Evolutionary conservation across 1,140 invertebrate species (phyloP).

Genomic region (Heliconius eleuchia): DNA sequence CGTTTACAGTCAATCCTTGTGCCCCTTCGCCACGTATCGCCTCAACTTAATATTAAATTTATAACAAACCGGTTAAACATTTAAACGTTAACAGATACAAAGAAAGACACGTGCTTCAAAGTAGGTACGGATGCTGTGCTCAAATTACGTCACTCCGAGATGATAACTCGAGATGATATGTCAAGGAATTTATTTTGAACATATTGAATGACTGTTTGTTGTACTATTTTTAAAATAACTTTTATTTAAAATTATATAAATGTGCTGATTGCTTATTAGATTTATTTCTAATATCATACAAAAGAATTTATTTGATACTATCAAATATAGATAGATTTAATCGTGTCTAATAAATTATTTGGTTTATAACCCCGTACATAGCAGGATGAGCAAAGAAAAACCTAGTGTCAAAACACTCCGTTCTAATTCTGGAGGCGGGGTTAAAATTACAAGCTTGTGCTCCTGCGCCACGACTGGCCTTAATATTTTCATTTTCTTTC

Average conservation of each 20-base stretch:
- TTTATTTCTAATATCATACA: background rate
- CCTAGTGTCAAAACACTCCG: too few species aligned
- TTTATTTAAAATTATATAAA: conserved; percentile 1
- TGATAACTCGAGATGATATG: conserved; percentile 2
- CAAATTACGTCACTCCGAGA: conserved; percentile 17
- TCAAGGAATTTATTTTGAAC: background rate
- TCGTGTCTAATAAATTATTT: too few species aligned
- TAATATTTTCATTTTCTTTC: too few species aligned
- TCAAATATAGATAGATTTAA: too few species aligned
- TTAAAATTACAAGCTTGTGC: too few species aligned
- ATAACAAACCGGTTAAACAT: background rate
- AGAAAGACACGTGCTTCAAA: background rate
- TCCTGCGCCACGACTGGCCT: too few species aligned
- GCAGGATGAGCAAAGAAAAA: too few species aligned
- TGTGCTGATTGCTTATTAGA: background rate
- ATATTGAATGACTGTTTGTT: background rate
- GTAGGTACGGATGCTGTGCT: conserved; percentile 14
- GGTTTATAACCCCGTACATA: too few species aligned
- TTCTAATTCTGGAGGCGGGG: too few species aligned
- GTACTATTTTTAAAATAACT: background rate
- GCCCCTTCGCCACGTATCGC: too few species aligned
- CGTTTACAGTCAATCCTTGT: too few species aligned
- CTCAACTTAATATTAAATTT: background rate
- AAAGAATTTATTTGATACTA: background rate
- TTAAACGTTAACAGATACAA: background rate